Base-by-base conservation (phyloP, 2,888 invertebrate genomes). In the Escarpia spicata region DNA sequence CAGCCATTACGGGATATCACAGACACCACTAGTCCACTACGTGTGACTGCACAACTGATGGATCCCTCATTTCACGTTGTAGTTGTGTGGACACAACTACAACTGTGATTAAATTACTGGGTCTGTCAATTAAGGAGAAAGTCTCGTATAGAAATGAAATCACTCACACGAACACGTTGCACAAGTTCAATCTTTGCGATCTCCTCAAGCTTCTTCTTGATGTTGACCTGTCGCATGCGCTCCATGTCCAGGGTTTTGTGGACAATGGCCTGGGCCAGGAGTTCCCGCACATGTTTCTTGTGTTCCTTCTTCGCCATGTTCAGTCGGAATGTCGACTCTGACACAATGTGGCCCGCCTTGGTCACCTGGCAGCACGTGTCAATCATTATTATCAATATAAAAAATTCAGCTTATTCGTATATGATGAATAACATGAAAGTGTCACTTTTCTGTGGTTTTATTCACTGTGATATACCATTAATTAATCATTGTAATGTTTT, bases 201-300 rank as follows among this genome's bases (percentile, higher is more conserved):
- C 93, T 96, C 96, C 92, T 96, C 96, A 43, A 96, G 94, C 93
- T 96, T 96, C 89, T 95, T 94, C 90, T 95, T 95, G 37, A 96
- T 96, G 92, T 95, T 95, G 4, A 95, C 93, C 91, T 94, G 94
- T 9, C 93, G 75, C 43, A 43, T 92, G 44, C 93, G 52, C 60
- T 94, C 94, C 92, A 93, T 92, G 89, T 94, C 94, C 19, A 93
- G 92, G 10, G 93, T 96, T 93, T 96, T 96, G 94, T 96, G 95
- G 19, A 96, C 96, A 37, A 96, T 96, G 37, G 96, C 96, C 94
- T 96, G 96, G 8, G 96, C 96, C n/a, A 96, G 94, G 92, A 96
- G 94, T 90, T 96, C 95, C 92, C 96, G 95, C n/a, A 96, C 96
- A 92, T 96, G 96, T 92, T 95, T 95, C 93, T 96, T 95, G 93